Conservation (phyloP, 35 echinoderm and acorn worm species). For the Hemicentrotus pulcherrimus region DNA sequence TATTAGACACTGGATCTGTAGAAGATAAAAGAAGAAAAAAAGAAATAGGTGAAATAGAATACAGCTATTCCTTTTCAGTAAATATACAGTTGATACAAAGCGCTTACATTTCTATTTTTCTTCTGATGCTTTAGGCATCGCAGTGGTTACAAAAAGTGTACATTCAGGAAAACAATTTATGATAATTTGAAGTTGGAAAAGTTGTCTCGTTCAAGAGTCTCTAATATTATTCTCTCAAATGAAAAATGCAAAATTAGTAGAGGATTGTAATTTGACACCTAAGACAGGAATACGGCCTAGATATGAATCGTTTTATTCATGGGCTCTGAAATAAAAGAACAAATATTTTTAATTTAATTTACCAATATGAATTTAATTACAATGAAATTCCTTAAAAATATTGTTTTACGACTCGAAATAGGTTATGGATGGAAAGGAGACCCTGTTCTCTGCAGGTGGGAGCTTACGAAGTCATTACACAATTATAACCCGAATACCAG, state of each 20-base stretch:
- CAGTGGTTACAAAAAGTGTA: not conserved
- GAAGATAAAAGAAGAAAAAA: not conserved
- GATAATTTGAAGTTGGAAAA: not conserved
- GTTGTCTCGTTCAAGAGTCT: not conserved
- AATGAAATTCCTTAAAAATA: not conserved
- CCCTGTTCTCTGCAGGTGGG: not conserved
- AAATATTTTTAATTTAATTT: not conserved
- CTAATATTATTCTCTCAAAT: not conserved
- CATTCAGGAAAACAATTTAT: constrained; percentile 5
- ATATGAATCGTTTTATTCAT: not conserved
- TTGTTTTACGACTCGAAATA: not conserved
- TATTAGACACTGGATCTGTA: constrained; percentile 18
- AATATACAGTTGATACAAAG: not conserved
- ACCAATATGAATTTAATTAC: not conserved
- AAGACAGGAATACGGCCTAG: not conserved
- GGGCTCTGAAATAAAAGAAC: not conserved
- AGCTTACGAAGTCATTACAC: constrained; percentile 29
- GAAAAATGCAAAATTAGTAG: not conserved
- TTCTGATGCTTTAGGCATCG: not conserved
- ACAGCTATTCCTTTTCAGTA: not conserved
- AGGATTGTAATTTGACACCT: not conserved
- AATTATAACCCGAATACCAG: constrained; percentile 36
- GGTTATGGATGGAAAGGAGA: not conserved
- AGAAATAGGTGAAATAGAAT: not conserved
- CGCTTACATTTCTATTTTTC: not conserved